Base-by-base conservation (phyloP, 2,888 invertebrate species). In the Xiphydria camelus region DNA sequence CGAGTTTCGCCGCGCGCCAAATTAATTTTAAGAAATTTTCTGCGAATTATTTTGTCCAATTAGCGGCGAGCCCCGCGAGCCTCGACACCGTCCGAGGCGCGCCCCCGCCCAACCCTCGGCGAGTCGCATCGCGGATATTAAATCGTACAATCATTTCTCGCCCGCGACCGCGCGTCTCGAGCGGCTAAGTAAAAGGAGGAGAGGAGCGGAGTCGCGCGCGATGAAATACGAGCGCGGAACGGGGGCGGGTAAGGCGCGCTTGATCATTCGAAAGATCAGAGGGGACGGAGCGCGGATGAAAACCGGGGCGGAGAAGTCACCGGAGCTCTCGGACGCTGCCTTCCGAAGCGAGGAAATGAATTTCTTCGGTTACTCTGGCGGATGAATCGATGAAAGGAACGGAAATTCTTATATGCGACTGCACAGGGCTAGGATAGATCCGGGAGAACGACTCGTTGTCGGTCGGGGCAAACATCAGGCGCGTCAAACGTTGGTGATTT, bases 171-270 rank as follows among this genome's bases (percentile, higher is more conserved):
- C n/a, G n/a, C n/a, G n/a, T n/a, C n/a, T n/a, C n/a, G n/a, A n/a
- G n/a, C n/a, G n/a, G n/a, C n/a, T n/a, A n/a, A n/a, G n/a, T n/a
- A 23, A 23, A 23, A n/a, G 23, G n/a, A 23, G n/a, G n/a, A 23
- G n/a, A 7, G 23, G n/a, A 23, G n/a, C 23, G 23, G n/a, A 23
- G n/a, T 23, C 23, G 23, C 7, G n/a, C 23, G 7, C 23, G 23
- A 6, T 21, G n/a, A n/a, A n/a, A n/a, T 22, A 9, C 15, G 34
- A 10, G 15, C 21, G 10, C 32, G 25, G 31, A 23, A 18, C 10
- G 18, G 17, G 5, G 20, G 10, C 17, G 35, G 25, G 34, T 38
- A 37, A 37, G 38, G 18, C 17, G 10, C n/a, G 25, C 4, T 33
- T 7, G 33, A 4, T n/a, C 4, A 33, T 4, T 12, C 4, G 10